A percentile compares a stretch with the other conserved stretches of the same genome.
These are phyloP conservation scores for Paguma larvata DNA, from an alignment of 2,797 vertebrate species.

Conservation along the genomic window DNA sequence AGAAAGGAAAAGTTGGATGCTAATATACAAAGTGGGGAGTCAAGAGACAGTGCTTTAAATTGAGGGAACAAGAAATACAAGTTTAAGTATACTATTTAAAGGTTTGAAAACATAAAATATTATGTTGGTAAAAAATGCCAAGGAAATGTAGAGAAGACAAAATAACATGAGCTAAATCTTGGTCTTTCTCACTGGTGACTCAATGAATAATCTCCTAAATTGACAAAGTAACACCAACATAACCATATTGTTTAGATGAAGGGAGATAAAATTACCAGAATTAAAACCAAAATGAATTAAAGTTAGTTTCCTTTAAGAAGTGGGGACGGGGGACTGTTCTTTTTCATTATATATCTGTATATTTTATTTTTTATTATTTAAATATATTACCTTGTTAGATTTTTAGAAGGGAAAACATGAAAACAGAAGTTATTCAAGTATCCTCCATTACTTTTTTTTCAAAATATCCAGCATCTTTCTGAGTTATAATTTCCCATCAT, in stretches of 20 bases:
- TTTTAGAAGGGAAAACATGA: background rate
- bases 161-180: background rate
- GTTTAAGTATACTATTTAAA: constrained; percentile 37
- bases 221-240: background rate
- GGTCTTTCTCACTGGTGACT: constrained; percentile 6
- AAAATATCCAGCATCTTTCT: background rate
- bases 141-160: background rate
- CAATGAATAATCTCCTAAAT: constrained; percentile 21
- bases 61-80: constrained; percentile 16
- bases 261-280: background rate
- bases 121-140: constrained; percentile 43
- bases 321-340: background rate
- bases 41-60: background rate
- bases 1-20: background rate
- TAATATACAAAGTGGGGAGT: background rate
- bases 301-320: constrained; percentile 45
- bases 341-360: constrained; percentile 16
- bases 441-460: background rate
- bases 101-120: constrained; percentile 11
- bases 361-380: constrained; percentile 47
- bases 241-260: background rate
- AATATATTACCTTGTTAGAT: constrained; percentile 33
- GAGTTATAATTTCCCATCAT: background rate
- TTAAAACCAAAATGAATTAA: constrained; percentile 32
- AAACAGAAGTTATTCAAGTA: constrained; percentile 1